phyloP scores from a whole-genome alignment of 2,888 invertebrate species.

The Ormyrus nitidulus region DNA sequence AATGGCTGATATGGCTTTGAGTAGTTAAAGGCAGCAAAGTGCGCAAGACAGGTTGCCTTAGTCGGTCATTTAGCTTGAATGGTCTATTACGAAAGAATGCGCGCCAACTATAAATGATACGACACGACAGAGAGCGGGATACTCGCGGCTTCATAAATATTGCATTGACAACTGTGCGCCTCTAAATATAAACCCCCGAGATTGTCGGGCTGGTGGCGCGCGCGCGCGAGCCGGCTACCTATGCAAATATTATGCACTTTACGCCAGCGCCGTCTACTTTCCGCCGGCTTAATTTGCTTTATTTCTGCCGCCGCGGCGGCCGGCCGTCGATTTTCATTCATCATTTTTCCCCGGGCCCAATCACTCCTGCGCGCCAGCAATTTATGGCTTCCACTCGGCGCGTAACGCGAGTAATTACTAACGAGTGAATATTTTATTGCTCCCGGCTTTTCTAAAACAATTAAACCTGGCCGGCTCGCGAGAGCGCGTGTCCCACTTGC shows the following conservation, averaged over 20 bases:
- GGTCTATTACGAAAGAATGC: slow-evolving; percentile 55
- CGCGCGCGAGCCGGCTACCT: neutral
- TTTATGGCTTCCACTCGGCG: slow-evolving; percentile 2
- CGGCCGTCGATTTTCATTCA: slow-evolving; percentile 33
- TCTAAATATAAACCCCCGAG: slow-evolving; percentile 43
- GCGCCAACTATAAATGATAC: slow-evolving; percentile 47
- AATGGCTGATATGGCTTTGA: slow-evolving; percentile 19
- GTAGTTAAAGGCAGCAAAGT: slow-evolving; percentile 27
- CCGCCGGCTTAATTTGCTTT: slow-evolving; percentile 39
- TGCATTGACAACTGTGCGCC: slow-evolving; percentile 53
- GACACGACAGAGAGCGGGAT: slow-evolving; percentile 29
- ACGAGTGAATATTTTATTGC: slow-evolving; percentile 47
- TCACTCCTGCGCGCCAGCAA: neutral
- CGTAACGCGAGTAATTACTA: slow-evolving; percentile 31
- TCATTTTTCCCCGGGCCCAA: slow-evolving; percentile 20
- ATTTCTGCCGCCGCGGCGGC: neutral
- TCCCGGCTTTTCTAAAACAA: slow-evolving; percentile 8
- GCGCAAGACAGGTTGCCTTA: slow-evolving; percentile 51
- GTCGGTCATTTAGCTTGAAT: slow-evolving; percentile 55
- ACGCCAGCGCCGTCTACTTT: slow-evolving; percentile 12
- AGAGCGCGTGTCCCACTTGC: neutral
- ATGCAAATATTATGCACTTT: slow-evolving; percentile 45
- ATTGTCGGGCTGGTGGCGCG: slow-evolving; percentile 3
- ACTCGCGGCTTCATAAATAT: slow-evolving; percentile 52
- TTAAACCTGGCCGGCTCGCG: neutral